Evolutionary conservation across 2,797 vertebrate species (phyloP).

Genomic region (Agapornis canus): DNA sequence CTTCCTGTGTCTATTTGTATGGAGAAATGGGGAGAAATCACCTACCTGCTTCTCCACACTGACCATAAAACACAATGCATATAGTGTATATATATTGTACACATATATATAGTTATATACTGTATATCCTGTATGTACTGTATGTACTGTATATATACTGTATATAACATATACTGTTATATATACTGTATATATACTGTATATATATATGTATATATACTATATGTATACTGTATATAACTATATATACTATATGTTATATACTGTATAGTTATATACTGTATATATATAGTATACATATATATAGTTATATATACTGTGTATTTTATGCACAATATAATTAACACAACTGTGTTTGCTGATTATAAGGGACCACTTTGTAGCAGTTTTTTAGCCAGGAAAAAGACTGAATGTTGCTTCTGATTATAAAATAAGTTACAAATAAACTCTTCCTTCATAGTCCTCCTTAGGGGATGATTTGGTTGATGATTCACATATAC

Average conservation of each 20-base stretch:
- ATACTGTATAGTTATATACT: too few relatives aligned
- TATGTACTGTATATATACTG: too few relatives aligned
- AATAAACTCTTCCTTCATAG: rapidly evolving
- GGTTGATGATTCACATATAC: neutral
- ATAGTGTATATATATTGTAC: too few relatives aligned
- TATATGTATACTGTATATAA: too few relatives aligned
- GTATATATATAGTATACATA: neutral
- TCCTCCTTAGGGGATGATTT: neutral
- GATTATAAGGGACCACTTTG: neutral
- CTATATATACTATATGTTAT: too few relatives aligned
- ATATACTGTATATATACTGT: too few relatives aligned
- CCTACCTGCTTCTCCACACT: rapidly evolving
- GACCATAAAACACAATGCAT: neutral
- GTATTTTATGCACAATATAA: neutral
- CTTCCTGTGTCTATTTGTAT: neutral
- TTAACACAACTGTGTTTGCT: neutral
- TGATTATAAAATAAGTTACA: neutral
- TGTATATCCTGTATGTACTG: too few relatives aligned
- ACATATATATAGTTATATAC: neutral
- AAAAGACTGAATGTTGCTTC: neutral
- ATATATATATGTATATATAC: too few relatives aligned
- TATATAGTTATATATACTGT: neutral
- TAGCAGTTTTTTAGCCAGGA: neutral
- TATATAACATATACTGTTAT: too few relatives aligned
- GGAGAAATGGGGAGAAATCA: neutral